Percentiles rank a stretch among this genome's conserved stretches.
These are phyloP conservation scores for Anticlea derivata DNA, from an alignment of 2,888 invertebrate genomes.

Conservation along the genomic window DNA sequence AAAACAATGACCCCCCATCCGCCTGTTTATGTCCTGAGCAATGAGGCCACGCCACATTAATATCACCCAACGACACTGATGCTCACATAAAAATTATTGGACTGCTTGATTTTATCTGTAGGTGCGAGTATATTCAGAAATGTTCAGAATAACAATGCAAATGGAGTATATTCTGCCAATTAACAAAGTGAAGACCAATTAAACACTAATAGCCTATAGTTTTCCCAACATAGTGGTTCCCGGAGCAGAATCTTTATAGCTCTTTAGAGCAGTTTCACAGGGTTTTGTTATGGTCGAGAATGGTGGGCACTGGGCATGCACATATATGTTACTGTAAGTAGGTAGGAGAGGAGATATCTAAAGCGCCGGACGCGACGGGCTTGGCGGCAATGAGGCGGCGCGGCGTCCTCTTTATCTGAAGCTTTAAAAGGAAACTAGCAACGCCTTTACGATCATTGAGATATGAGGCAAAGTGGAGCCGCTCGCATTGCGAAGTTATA, in stretches of 20 bases:
- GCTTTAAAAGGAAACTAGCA: slow-evolving; percentile 77
- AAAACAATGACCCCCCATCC: slow-evolving; percentile 41
- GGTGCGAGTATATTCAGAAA: neutral
- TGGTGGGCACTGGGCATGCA: slow-evolving; percentile 43
- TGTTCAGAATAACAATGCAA: neutral
- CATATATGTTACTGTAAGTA: slow-evolving; percentile 29
- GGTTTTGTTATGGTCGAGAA: slow-evolving; percentile 44
- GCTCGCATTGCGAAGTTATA: slow-evolving; percentile 45
- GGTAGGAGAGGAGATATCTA: slow-evolving; percentile 39
- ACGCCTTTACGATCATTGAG: slow-evolving; percentile 68
- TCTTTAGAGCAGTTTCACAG: slow-evolving; percentile 41
- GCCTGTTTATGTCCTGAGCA: slow-evolving; percentile 33
- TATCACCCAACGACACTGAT: slow-evolving; percentile 19
- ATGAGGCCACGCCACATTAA: slow-evolving; percentile 24
- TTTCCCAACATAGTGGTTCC: slow-evolving; percentile 33
- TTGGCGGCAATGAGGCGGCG: slow-evolving; percentile 50
- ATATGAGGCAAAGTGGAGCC: slow-evolving; percentile 58
- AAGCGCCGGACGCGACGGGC: slow-evolving; percentile 46
- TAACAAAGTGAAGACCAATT: slow-evolving; percentile 26
- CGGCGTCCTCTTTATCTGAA: slow-evolving; percentile 65
- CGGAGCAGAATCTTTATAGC: slow-evolving; percentile 33
- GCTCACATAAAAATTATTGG: slow-evolving; percentile 14
- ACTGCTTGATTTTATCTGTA: slow-evolving; percentile 10
- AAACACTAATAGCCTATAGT: slow-evolving; percentile 30
- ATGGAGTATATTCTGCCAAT: neutral